Evolutionary conservation across 2,888 invertebrate species (phyloP), one percentile per base, ranked within the genome.

Genomic region (Epinotia demarniana): DNA sequence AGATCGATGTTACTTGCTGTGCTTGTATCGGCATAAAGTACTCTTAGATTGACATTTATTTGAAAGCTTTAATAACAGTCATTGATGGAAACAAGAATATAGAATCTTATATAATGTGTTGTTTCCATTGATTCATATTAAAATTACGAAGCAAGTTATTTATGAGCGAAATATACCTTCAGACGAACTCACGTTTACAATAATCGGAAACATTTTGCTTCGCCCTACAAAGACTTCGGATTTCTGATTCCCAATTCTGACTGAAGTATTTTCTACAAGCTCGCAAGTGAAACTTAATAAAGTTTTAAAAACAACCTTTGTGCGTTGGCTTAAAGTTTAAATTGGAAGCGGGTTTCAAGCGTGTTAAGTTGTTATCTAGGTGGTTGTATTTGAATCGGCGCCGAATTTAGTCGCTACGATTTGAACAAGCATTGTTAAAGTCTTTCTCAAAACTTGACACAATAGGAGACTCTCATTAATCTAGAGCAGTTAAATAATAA

Each of bases 391-490:
- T 72, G 71, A 72, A 67, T 72, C 71, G 27, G 19, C 43, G 66
- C 23, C 39, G 66, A 75, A 62, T 61, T 75, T 62, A 49, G 60
- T 49, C 66, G 61, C 66, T 75, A 66, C 61, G 61, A 72, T 62
- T 66, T 60, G 27, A 62, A 61, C 43, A 57, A 27, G 61, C 66
- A 66, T 75, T 75, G 75, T 75, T 71, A 71, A 71, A 71, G 72
- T 55, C 57, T 75, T 64, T 66, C 13, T 63, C 64, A 39, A 62
- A 75, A 67, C 67, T 75, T 57, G 66, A 43, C n/a, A 75, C 61
- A 72, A 75, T 72, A 18, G 66, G 46, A 27, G 19, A 43, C 27
- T 75, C 72, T 75, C 71, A 72, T 75, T 75, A 75, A 75, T 72
- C 71, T 62, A 57, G 18, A 72, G 46, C 75, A 61, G 55, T 72